phyloP scores from a whole-genome alignment of 2,888 invertebrate genomes.

The Sarcophaga carnaria region DNA sequence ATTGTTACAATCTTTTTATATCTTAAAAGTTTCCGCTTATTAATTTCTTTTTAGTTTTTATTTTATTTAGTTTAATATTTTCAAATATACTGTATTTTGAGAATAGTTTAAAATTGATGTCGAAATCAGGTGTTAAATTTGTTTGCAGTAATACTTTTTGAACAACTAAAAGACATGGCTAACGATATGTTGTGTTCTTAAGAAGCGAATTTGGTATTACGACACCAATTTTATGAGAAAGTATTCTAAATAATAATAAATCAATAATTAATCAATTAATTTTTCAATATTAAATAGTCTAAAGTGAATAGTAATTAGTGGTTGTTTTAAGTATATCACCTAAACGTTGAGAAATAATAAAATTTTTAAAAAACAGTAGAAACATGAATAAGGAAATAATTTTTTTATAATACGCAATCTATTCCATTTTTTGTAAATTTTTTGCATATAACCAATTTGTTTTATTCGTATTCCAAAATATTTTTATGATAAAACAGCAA shows the following conservation, averaged over 20 bases:
- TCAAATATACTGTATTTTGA: too few relatives aligned
- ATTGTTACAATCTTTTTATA: too few relatives aligned
- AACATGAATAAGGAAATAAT: not conserved
- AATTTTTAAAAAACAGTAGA: not conserved
- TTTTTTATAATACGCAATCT: not conserved
- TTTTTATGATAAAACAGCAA: constrained; percentile 98
- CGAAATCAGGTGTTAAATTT: constrained; percentile 37
- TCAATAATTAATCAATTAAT: constrained; percentile 26
- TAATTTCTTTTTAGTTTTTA: too few relatives aligned
- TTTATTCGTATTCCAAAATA: constrained; percentile 91
- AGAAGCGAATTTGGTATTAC: constrained; percentile 11
- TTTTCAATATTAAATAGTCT: constrained; percentile 48
- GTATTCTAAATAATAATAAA: too few relatives aligned
- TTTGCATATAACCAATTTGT: constrained; percentile 52
- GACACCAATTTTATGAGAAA: not conserved
- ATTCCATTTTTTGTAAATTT: constrained; percentile 29
- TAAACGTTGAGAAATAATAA: not conserved
- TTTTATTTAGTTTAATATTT: too few relatives aligned
- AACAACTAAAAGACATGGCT: constrained; percentile 1
- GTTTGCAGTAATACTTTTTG: constrained; percentile 34
- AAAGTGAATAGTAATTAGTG: not conserved
- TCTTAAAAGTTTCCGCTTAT: too few relatives aligned
- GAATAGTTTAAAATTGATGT: not conserved
- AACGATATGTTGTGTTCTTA: too few relatives aligned
- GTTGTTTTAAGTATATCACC: too few relatives aligned